Evolutionary conservation across 2,113 vertebrate genomes (phyloP).

Genomic region (Sorex araneus): DNA sequence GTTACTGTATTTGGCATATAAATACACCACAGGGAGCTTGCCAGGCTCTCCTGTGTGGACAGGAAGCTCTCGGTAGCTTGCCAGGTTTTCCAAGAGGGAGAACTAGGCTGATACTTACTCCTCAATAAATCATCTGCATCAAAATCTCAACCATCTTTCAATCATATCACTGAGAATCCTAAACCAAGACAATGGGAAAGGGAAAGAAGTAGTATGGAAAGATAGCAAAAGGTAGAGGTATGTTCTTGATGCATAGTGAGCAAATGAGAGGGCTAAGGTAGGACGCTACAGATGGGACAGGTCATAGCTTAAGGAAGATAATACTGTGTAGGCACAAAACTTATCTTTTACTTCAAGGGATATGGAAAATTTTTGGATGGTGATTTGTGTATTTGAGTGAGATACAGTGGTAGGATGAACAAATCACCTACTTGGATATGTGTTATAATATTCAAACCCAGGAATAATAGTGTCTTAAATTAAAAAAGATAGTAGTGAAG

Average conservation of each 20-base stretch:
- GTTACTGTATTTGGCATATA: too few species aligned
- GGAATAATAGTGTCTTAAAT: background rate
- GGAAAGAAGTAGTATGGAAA: background rate
- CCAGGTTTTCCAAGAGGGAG: too few species aligned
- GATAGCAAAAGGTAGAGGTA: background rate
- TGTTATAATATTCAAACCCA: background rate
- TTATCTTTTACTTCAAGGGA: background rate
- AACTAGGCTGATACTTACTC: too few species aligned
- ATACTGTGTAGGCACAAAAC: background rate
- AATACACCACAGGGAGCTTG: too few species aligned
- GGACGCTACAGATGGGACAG: too few species aligned
- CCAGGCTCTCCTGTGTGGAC: too few species aligned
- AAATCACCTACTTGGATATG: background rate
- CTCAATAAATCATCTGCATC: background rate
- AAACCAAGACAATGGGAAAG: background rate
- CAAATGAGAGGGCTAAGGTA: background rate
- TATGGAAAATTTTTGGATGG: background rate
- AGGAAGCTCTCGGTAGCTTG: too few species aligned
- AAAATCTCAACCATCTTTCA: background rate
- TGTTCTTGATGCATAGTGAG: background rate
- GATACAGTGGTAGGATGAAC: background rate
- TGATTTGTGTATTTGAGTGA: constrained; percentile 10
- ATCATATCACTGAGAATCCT: background rate
- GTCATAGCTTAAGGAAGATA: background rate
- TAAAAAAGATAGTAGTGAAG: background rate